Conservation (phyloP, 2,113 vertebrate genomes). For the Planiliza haematocheilus region DNA sequence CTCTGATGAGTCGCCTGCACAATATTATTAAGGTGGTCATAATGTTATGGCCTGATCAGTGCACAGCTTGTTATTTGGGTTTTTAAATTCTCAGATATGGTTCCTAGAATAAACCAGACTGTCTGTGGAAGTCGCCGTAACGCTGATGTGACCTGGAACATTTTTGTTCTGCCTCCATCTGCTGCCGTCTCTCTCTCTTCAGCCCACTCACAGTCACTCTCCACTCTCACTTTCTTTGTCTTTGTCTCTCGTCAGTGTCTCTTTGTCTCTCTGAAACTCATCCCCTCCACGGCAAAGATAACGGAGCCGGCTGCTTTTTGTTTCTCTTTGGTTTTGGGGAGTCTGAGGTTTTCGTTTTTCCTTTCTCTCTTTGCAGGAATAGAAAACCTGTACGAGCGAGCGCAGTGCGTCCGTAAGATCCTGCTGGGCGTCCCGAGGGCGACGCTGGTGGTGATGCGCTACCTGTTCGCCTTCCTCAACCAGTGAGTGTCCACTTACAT, state of each 20-base stretch:
- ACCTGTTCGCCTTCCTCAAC: slow-evolving; percentile 99
- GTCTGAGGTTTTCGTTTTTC: neutral
- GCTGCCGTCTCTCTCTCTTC: slow-evolving; percentile 3
- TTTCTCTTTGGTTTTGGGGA: no score
- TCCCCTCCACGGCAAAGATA: slow-evolving; percentile 13
- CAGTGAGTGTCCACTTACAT: slow-evolving; percentile 88
- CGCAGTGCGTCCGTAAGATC: slow-evolving; percentile 95
- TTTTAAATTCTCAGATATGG: no score
- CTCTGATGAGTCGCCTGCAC: no score
- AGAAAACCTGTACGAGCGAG: slow-evolving; percentile 96
- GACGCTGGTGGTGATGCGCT: slow-evolving; percentile 96
- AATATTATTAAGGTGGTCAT: no score
- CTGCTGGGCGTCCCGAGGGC: slow-evolving; percentile 92
- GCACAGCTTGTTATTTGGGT: no score
- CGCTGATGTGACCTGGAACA: slow-evolving; percentile 2
- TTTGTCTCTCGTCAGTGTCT: slow-evolving; percentile 25
- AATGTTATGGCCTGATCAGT: no score
- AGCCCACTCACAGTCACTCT: slow-evolving; percentile 24
- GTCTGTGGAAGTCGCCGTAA: neutral
- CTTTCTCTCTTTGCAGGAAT: slow-evolving; percentile 85
- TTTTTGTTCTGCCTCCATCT: slow-evolving; percentile 29
- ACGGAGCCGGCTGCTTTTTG: no score
- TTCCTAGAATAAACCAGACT: neutral
- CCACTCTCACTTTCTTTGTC: slow-evolving; percentile 14
- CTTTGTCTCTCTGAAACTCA: slow-evolving; percentile 45